These are phyloP conservation scores for Hylaeus anthracinus DNA, from an alignment of 1,140 invertebrate species.

Conservation along the genomic window DNA sequence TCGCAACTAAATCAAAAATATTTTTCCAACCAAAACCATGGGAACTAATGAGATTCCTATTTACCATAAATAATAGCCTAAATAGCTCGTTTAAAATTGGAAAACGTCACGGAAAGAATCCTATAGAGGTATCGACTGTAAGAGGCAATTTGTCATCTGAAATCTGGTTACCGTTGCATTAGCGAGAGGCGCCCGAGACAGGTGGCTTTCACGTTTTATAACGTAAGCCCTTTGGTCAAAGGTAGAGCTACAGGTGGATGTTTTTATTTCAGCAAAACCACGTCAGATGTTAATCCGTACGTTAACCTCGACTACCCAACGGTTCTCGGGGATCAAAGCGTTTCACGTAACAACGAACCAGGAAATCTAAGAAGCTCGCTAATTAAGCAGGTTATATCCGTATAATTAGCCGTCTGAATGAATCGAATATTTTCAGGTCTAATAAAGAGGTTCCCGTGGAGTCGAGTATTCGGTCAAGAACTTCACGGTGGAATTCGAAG, in stretches of 20 bases:
- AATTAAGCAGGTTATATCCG: constrained; percentile 31
- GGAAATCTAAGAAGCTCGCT: background rate
- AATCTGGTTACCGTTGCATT: no score
- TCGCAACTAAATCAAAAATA: no score
- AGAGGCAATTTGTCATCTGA: no score
- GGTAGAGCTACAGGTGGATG: constrained; percentile 52
- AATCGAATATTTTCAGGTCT: constrained; percentile 42
- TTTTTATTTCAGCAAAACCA: constrained; percentile 48
- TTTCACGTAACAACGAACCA: background rate
- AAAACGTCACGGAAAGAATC: background rate
- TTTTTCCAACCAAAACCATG: no score
- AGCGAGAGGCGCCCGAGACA: no score
- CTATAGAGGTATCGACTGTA: no score
- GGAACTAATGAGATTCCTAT: no score
- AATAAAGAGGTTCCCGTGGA: background rate
- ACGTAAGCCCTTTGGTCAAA: constrained; percentile 7
- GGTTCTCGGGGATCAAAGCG: background rate
- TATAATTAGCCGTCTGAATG: constrained; percentile 17
- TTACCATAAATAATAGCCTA: no score
- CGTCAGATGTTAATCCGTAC: constrained; percentile 6
- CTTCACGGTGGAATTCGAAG: constrained; percentile 13
- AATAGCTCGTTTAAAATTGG: no score
- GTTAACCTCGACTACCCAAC: constrained; percentile 22
- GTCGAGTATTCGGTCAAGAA: constrained; percentile 7
- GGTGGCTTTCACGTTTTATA: background rate